These are phyloP conservation scores for Philotrypesis tridentata DNA, from an alignment of 1,140 invertebrate species.

Conservation along the genomic window DNA sequence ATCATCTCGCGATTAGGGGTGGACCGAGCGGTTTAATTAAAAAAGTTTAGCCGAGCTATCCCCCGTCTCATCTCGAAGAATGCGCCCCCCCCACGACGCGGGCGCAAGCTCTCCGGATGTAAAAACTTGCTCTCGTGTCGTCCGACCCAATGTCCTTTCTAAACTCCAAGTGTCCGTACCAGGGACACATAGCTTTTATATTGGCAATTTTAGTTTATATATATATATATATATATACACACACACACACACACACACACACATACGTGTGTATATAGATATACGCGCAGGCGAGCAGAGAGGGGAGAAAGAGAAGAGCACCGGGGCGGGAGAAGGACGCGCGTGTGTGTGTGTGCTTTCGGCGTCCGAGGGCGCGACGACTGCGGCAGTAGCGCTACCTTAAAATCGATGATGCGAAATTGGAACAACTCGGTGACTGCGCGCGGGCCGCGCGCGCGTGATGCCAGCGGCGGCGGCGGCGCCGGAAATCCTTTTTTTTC, in stretches of 20 bases:
- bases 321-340: too few species aligned
- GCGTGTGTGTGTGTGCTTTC: neutral
- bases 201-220: neutral
- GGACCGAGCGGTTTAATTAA: too few species aligned
- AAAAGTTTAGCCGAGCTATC: too few species aligned
- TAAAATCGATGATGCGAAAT: constrained; percentile 45
- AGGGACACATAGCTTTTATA: neutral
- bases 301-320: neutral
- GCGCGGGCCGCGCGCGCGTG: neutral
- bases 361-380: neutral
- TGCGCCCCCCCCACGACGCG: too few species aligned
- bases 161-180: neutral
- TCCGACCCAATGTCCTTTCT: too few species aligned
- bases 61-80: too few species aligned
- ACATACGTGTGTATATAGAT: neutral
- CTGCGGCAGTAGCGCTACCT: neutral
- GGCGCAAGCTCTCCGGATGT: too few species aligned
- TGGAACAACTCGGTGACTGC: constrained; percentile 41
- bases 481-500: neutral
- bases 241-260: neutral
- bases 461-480: too few species aligned
- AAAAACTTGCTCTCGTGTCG: too few species aligned
- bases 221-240: too few species aligned
- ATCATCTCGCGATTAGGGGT: too few species aligned
- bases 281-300: neutral